A percentile compares a stretch with the other conserved stretches of the same genome.
Conservation (phyloP, 2,888 invertebrate species). For the Gandaritis pyraliata region DNA sequence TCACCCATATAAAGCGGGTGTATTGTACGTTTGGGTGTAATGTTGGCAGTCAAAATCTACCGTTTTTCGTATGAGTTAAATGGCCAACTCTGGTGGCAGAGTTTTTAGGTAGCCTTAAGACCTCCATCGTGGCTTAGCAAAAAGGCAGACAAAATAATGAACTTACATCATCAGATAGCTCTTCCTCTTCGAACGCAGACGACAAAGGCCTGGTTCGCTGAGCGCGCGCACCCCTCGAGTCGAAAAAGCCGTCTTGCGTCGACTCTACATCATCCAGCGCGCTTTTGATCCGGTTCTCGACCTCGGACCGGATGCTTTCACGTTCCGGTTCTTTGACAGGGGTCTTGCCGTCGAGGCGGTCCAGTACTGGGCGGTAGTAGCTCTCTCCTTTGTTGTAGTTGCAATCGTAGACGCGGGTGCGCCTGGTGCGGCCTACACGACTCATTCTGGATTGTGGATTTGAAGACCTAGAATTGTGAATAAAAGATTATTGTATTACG, state of each 20-base stretch:
- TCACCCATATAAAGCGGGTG: too few species aligned
- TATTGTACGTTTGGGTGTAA: too few species aligned
- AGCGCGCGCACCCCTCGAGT: constrained; percentile 85
- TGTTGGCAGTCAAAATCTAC: too few species aligned
- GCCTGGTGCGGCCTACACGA: constrained; percentile 85
- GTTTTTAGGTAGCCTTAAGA: too few species aligned
- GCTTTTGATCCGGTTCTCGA: constrained; percentile 69
- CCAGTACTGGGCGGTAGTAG: constrained; percentile 91
- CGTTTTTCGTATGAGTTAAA: too few species aligned
- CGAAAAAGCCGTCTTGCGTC: constrained; percentile 84
- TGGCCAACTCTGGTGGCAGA: too few species aligned
- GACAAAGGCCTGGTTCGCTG: constrained; percentile 74
- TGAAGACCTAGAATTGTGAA: constrained; percentile 17
- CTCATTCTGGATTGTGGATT: constrained; percentile 60
- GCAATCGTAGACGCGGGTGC: constrained; percentile 93
- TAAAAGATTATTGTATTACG: background rate
- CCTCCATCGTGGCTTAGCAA: too few species aligned
- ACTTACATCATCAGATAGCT: constrained; percentile 80
- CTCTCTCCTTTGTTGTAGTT: constrained; percentile 94
- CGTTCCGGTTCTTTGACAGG: constrained; percentile 68
- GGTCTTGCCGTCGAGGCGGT: constrained; percentile 88
- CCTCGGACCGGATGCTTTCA: constrained; percentile 65
- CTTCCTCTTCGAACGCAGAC: constrained; percentile 76
- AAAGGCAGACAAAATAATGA: background rate
- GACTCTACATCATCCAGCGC: constrained; percentile 67